Base-by-base conservation (phyloP, 2,888 invertebrate genomes). In the Cataglyphis albicans region DNA sequence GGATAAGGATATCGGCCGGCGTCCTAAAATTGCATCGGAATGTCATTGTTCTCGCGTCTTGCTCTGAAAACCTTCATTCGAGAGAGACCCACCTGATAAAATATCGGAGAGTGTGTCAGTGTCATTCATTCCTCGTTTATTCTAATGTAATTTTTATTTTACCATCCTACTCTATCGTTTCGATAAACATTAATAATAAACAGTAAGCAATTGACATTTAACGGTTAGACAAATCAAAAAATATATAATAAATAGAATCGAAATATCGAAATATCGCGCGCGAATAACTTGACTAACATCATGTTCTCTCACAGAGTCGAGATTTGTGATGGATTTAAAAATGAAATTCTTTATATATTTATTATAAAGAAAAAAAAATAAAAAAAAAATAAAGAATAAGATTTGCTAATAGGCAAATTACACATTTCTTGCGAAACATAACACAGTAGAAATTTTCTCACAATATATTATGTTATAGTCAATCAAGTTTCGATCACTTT, bases 1-100 rank as follows among this genome's bases (percentile, higher is more conserved):
- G 12, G 90, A 81, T 38, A 90, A 44, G 41, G 18, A 83, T 41
- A 87, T 38, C 15, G 59, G 15, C 1, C 74, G 73, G 3, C 44
- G 55, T 29, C 81, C 90, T 89, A 64, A 75, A 73, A 52, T 78
- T 29, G 29, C 29, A 15, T n/a, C 38, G 25, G 10, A 41, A 41
- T 41, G 12, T 3, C 5, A 35, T 25, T 21, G 55, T n/a, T 52
- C 25, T 68, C 12, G 44, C 32, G 29, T 78, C 21, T 32, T 21
- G 52, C n/a, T 29, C 18, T 0, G 35, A 9, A 41, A 57, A 35
- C 7, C 18, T 44, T 59, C 29, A 15, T 25, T 75, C 7, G 25
- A 25, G 25, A 25, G 25, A 25, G 25, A 67, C 67, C 72, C 35
- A 59, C 78, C 78, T 80, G 41, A 70, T 32, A 78, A 32, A 41